Base-by-base conservation (phyloP, 2,888 invertebrate species). In the Scaptodrosophila latifasciaeformis region DNA sequence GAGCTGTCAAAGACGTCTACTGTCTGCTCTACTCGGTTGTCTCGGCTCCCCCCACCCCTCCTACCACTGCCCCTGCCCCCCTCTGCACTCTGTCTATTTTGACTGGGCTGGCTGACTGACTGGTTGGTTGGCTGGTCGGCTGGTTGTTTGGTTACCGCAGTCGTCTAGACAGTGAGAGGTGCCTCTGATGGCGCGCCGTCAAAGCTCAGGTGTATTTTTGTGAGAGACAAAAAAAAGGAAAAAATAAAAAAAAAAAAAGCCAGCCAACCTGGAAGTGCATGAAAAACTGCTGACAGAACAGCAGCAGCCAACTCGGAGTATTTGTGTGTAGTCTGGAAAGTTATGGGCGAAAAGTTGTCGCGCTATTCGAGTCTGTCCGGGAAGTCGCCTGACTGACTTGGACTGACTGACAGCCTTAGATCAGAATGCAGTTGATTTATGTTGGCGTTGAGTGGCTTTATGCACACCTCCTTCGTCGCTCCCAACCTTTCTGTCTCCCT, bases 371-470 rank as follows among this genome's bases (percentile, higher is more conserved):
- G 34, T 40, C 19, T 45, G 52, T n/a, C n/a, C n/a, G n/a, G 31
- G 7, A n/a, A 31, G 31, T 31, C n/a, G 17, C 2, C 13, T 15
- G 17, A 53, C 55, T 35, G n/a, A 24, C 30, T 52, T 39, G 35
- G 58, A 31, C n/a, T 39, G 54, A 54, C 59, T 65, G 77, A 80
- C 70, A 80, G 74, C 77, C 67, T 76, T 75, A 72, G 75, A 72
- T 76, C 80, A 77, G 62, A 67, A 58, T 58, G 69, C 79, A 64
- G 79, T 75, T 78, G 79, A 77, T 76, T 76, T 76, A 76, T 76
- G 75, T 75, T 77, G 74, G 77, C 78, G 70, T 80, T 75, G 80
- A 80, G 78, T 75, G 75, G 80, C 80, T 80, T 74, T 74, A 67
- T 80, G 74, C 65, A 70, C 74, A 74, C 69, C 72, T 74, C 72